Base-by-base conservation (phyloP, 2,797 vertebrate genomes). In the Malurus splendens region DNA sequence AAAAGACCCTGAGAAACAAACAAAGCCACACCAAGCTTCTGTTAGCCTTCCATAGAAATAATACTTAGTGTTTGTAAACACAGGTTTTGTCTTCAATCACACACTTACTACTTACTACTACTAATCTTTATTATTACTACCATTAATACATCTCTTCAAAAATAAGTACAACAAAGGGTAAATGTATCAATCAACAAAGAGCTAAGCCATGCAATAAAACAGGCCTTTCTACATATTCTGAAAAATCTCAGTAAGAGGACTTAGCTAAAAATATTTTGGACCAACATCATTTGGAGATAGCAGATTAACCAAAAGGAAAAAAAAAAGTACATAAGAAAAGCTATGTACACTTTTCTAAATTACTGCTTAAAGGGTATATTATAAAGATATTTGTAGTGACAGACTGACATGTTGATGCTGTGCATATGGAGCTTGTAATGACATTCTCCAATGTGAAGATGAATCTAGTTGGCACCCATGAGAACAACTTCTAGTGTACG, bases 341-440 rank as follows among this genome's bases (percentile, higher is more conserved):
- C 19, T 38, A 74, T 10, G 6, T 5, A 30, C 12, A 24, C 8
- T 86, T 73, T 68, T 66, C 67, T 82, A 65, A 68, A 54, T 82
- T 39, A n/a, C 24, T 68, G 54, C 41, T 72, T 30, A 42, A 68
- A n/a, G 20, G 47, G 4, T 6, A 45, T 41, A 70, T 47, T 86
- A 70, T 55, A 70, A 86, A 86, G 27, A 22, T 41, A 92, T 33
- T 12, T 70, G 22, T 52, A 82, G 76, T 3, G 9, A 65, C 60
- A 92, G 86, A 93, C 91, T 94, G 87, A 96, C 96, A 95, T 94
- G 91, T 45, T 93, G 90, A 82, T 94, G 73, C 19, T 92, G 92
- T 50, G 57, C 62, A 70, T 50, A 70, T 33, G 94, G 85, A 9
- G 54, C 94, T 65, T 95, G 90, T 66, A 93, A 36, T 24, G 89